A percentile compares a stretch with the other conserved stretches of the same genome.
Conservation (phyloP, 2,113 vertebrate genomes). For the Etheostoma spectabile region DNA sequence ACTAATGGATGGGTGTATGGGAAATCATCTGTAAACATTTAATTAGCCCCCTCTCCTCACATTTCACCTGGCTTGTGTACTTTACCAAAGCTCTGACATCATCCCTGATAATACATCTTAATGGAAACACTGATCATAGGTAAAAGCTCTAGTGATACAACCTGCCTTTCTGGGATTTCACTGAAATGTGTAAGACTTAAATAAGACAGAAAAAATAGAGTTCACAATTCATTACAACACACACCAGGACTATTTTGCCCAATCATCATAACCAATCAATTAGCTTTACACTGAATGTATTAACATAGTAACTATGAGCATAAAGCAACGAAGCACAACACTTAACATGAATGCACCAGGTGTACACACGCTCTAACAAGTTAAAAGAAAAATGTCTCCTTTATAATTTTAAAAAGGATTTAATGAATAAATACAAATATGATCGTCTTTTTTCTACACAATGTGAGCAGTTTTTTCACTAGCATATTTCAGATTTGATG, state of each 20-base stretch:
- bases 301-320: too few species aligned
- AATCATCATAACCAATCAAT: neutral
- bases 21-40: constrained; percentile 32
- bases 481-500: too few species aligned
- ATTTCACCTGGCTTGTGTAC: neutral
- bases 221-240: constrained; percentile 6
- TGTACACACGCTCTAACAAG: neutral
- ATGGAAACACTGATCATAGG: neutral
- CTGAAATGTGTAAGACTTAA: neutral
- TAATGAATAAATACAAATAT: neutral
- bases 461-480: neutral
- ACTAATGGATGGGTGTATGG: neutral
- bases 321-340: neutral
- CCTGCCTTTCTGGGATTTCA: neutral
- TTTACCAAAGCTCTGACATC: constrained; percentile 20
- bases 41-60: constrained; percentile 17
- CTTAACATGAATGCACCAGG: neutral
- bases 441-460: neutral
- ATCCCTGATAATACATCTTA: constrained; percentile 5
- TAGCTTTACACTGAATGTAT: neutral
- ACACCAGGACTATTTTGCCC: neutral
- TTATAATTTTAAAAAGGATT: neutral
- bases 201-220: neutral
- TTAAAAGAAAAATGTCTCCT: neutral
- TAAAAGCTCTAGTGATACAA: too few species aligned